These are phyloP conservation scores for Periophthalmus magnuspinnatus DNA, from an alignment of 2,797 vertebrate genomes.

Conservation along the genomic window DNA sequence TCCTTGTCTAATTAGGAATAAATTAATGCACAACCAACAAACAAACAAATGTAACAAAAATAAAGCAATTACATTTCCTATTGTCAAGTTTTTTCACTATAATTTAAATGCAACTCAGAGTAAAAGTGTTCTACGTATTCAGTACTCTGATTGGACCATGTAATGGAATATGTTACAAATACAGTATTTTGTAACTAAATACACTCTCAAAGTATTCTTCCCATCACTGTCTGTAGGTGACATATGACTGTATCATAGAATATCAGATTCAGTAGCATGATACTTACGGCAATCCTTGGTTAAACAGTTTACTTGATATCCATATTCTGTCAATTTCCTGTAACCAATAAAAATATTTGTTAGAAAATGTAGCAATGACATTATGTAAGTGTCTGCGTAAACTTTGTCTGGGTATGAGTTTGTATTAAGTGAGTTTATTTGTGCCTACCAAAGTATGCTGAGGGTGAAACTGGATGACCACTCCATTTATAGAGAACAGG, in stretches of 20 bases:
- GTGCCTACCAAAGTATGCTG: constrained; percentile 89
- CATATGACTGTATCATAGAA: background rate
- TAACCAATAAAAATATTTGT: constrained; percentile 41
- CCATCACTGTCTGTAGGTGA: background rate
- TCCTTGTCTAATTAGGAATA: no score
- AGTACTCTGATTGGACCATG: no score
- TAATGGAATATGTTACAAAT: no score
- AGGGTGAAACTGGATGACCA: constrained; percentile 90
- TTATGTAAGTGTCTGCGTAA: background rate
- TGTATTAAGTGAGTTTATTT: constrained; percentile 29
- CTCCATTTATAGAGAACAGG: constrained; percentile 87
- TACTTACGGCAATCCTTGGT: constrained; percentile 90
- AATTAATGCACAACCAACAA: no score
- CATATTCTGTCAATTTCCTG: constrained; percentile 96
- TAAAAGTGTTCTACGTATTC: no score
- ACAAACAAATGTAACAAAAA: no score
- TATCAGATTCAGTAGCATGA: background rate
- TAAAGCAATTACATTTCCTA: no score
- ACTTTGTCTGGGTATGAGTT: background rate
- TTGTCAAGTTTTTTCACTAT: no score
- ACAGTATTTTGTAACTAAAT: no score
- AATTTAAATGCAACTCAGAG: no score
- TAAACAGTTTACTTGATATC: constrained; percentile 93
- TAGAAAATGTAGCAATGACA: background rate
- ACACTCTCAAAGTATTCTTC: no score